Base-by-base conservation (phyloP, 2,888 invertebrate species). In the Theodoxus fluviatilis region DNA sequence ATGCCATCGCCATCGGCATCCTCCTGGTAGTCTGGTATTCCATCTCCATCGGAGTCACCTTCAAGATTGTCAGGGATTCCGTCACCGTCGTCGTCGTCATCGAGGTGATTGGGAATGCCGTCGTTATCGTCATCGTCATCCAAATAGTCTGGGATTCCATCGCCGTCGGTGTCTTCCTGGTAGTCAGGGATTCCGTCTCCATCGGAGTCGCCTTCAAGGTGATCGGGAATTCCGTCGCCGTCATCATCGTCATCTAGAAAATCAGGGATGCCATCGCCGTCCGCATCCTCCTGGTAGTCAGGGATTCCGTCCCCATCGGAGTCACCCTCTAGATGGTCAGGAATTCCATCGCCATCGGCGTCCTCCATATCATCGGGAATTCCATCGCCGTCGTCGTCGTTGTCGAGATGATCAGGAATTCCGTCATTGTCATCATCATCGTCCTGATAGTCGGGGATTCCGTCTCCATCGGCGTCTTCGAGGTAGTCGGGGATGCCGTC, bases 281-380 rank as follows among this genome's bases (percentile, higher is more conserved):
- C 83, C 40, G 69, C 71, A 68, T 84, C 83, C n/a, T 82, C 81
- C 15, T 72, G 63, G 47, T 79, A 28, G 72, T 84, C 80, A n/a
- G 81, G 80, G 57, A 84, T 83, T 12, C 84, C 85, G 73, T 84
- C 82, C 25, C 80, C 81, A 76, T 84, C 82, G 57, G 70, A 70
- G 70, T 81, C 80, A n/a, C 77, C 74, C n/a, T 81, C 71, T 35
- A 77, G 64, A 37, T 75, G 69, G 49, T 80, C 78, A 31, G 77
- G 76, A 7, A 80, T 76, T 7, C 81, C 82, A 71, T 79, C 79
- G 35, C 74, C 76, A 71, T 83, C 83, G 67, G 71, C 73, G 25
- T 78, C 69, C 55, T 83, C 84, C 1, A 76, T 65, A 63, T 78
- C 64, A 69, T 79, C 79, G 40, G 78, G 77, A 73, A 80, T 83